phyloP scores from a whole-genome alignment of 2,888 invertebrate species.

The Suillia variegata region DNA sequence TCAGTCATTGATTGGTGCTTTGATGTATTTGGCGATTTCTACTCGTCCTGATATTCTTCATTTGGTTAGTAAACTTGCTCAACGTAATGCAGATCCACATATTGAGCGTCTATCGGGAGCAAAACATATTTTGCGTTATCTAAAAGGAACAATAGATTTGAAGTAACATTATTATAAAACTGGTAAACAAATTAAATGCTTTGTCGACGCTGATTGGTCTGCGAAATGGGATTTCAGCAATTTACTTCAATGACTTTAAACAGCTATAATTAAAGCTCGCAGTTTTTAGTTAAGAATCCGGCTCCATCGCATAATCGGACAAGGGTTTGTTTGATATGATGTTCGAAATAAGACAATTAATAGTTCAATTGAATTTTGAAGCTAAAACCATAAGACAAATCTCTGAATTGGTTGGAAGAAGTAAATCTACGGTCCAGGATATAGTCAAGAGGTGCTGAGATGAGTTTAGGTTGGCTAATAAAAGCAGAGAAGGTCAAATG shows the following conservation, averaged over 20 bases:
- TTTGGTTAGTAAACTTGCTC: conserved; percentile 23
- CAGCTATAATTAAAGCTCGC: no score
- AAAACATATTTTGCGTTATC: conserved; percentile 22
- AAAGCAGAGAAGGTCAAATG: conserved; percentile 19
- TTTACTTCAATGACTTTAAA: no score
- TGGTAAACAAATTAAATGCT: conserved; percentile 15
- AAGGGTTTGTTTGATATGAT: no score
- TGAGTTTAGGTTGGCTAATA: conserved; percentile 18
- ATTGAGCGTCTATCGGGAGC: conserved; percentile 17
- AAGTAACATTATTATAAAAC: conserved; percentile 23
- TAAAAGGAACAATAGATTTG: conserved; percentile 19
- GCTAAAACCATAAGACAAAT: conserved; percentile 17
- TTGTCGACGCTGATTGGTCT: conserved; percentile 33
- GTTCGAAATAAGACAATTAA: conserved; percentile 19
- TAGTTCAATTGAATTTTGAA: conserved; percentile 14
- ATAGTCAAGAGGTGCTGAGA: conserved; percentile 8
- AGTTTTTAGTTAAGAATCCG: no score
- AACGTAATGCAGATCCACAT: conserved; percentile 21
- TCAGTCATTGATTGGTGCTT: conserved; percentile 27
- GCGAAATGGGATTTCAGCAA: no score
- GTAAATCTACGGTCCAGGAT: conserved; percentile 3
- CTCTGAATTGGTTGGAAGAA: conserved; percentile 10
- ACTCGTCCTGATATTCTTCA: conserved; percentile 28
- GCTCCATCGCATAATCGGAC: no score
- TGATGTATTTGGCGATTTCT: conserved; percentile 30